A percentile compares a stretch with the other conserved stretches of the same genome.
phyloP scores from a whole-genome alignment of 1,140 invertebrate species.

The Lepidurus arcticus region DNA sequence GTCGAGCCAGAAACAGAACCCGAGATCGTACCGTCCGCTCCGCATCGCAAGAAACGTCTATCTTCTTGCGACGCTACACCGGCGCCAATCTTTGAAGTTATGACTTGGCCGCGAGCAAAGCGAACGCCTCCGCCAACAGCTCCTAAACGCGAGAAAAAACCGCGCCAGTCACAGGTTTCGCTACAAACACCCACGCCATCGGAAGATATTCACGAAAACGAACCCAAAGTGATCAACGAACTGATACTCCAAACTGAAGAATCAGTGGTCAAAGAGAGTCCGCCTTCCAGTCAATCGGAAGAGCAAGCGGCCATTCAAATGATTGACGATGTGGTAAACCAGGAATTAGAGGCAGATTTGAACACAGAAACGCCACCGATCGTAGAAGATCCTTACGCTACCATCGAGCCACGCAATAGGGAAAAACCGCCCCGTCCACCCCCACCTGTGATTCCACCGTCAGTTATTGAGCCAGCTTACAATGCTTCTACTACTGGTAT shows the following conservation, averaged over 20 bases:
- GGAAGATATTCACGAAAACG: not conserved
- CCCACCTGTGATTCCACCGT: slow-evolving; percentile 26
- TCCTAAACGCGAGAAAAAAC: slow-evolving; percentile 41
- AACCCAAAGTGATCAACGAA: not conserved
- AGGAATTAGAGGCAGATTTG: not conserved
- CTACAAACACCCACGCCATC: not conserved
- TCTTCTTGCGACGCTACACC: not conserved
- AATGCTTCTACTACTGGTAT: slow-evolving; percentile 19
- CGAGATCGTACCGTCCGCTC: slow-evolving; percentile 9
- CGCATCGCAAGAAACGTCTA: not conserved
- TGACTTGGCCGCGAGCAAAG: not conserved
- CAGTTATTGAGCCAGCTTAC: not conserved
- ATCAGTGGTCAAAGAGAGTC: not conserved
- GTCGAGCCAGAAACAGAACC: not conserved
- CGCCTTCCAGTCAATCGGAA: not conserved
- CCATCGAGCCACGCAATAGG: slow-evolving; percentile 16
- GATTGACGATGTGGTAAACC: not conserved
- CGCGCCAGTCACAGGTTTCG: slow-evolving; percentile 30
- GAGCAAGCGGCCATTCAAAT: slow-evolving; percentile 1
- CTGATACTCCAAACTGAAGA: not conserved
- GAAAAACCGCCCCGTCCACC: slow-evolving; percentile 30
- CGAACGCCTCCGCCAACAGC: slow-evolving; percentile 40
- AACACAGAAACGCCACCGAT: not conserved
- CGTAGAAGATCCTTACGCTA: slow-evolving; percentile 29
- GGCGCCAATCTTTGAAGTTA: not conserved